These are phyloP conservation scores for Cryptocephalus primarius DNA, from an alignment of 2,888 invertebrate species.

Conservation along the genomic window DNA sequence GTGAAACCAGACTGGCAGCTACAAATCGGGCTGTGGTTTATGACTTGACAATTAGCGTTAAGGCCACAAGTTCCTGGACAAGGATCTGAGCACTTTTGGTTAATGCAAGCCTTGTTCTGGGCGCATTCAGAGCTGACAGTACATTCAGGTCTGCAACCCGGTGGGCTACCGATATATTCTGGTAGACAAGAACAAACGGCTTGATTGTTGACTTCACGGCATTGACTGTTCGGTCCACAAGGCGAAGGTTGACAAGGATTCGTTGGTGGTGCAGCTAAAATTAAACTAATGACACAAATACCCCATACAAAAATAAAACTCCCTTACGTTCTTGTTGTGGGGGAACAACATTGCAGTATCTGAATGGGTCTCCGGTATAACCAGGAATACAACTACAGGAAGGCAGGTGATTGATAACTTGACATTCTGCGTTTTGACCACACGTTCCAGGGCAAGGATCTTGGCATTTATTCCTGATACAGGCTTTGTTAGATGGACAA, in stretches of 20 bases:
- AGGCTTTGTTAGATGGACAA: conserved; percentile 53
- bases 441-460: conserved; percentile 64
- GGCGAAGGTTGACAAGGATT: conserved; percentile 68
- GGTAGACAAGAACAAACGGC: conserved; percentile 54
- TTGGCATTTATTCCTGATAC: conserved; percentile 49
- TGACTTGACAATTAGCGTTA: conserved; percentile 61
- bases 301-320: background rate
- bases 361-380: conserved; percentile 66
- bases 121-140: conserved; percentile 62
- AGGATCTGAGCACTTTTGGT: conserved; percentile 66
- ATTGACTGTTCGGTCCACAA: conserved; percentile 59
- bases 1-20: conserved; percentile 46
- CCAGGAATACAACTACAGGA: conserved; percentile 57
- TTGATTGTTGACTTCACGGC: conserved; percentile 44
- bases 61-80: conserved; percentile 69
- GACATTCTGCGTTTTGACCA: conserved; percentile 62
- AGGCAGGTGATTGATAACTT: conserved; percentile 64
- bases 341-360: conserved; percentile 41
- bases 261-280: conserved; percentile 21
- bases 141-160: conserved; percentile 57
- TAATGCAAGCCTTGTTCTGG: conserved; percentile 62
- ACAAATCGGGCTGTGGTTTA: conserved; percentile 68
- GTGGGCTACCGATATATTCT: conserved; percentile 57
- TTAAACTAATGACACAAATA: conserved; percentile 4
- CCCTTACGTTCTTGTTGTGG: conserved; percentile 22